Conservation (phyloP, 2,888 invertebrate genomes). For the Girardia tigrina region DNA sequence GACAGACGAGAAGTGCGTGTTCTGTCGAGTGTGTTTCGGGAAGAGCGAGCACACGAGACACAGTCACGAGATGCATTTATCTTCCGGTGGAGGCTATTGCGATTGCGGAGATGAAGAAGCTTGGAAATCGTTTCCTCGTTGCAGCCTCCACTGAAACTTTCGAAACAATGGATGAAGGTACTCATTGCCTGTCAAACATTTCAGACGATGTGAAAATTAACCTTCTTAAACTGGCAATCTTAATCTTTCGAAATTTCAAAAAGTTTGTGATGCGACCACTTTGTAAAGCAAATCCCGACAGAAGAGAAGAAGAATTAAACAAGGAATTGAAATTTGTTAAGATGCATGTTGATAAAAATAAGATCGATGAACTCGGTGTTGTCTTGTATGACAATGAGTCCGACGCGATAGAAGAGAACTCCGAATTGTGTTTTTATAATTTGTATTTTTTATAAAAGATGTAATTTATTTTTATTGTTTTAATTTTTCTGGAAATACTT, state of each 20-base stretch:
- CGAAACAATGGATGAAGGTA: neutral
- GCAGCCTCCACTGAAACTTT: slow-evolving; percentile 7
- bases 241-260: neutral
- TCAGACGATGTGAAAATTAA: neutral
- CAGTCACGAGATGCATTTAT: slow-evolving; percentile 30
- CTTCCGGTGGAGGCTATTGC: slow-evolving; percentile 31
- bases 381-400: slow-evolving; percentile 28
- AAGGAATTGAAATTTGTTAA: neutral
- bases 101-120: slow-evolving; percentile 34
- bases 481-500: no score
- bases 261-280: neutral
- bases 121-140: slow-evolving; percentile 20
- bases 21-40: no score
- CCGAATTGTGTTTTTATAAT: no score
- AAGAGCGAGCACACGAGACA: no score
- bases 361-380: neutral
- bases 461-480: no score
- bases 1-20: no score
- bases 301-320: neutral
- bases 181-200: neutral
- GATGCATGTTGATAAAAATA: neutral
- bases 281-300: neutral
- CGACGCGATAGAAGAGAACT: no score
- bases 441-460: no score
- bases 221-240: neutral